phyloP scores from a whole-genome alignment of 2,113 vertebrate species.

The Ictidomys tridecemlineatus region DNA sequence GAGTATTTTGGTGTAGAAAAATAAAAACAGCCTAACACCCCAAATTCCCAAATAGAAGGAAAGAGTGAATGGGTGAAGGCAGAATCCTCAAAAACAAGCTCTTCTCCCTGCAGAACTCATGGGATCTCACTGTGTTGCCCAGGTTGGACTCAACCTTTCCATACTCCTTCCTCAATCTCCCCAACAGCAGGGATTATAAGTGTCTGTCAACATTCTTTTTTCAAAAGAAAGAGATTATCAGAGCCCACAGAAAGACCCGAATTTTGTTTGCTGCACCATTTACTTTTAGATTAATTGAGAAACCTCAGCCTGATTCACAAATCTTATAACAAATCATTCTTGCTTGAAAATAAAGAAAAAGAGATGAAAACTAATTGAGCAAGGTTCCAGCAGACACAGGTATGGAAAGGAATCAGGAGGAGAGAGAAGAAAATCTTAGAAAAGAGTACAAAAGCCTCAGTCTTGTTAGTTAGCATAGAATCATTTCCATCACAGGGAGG shows the following conservation, averaged over 20 bases:
- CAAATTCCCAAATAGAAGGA: not conserved
- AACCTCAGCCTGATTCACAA: not conserved
- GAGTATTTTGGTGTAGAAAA: not conserved
- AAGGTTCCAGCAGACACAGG: not conserved
- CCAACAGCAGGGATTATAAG: too few relatives aligned
- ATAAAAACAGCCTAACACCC: not conserved
- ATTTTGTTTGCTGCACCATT: not conserved
- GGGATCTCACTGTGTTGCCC: not conserved
- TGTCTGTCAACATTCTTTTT: too few relatives aligned
- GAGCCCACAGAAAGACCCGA: not conserved
- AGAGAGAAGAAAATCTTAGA: not conserved
- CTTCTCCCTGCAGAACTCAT: not conserved
- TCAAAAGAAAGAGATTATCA: not conserved
- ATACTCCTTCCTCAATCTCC: not conserved
- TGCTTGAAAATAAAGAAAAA: slow-evolving; percentile 21
- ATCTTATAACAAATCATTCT: not conserved
- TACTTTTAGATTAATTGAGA: not conserved
- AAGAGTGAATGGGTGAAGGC: not conserved
- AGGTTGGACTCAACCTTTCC: not conserved
- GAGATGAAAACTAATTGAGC: not conserved
- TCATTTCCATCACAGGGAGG: not conserved
- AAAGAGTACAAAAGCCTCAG: not conserved
- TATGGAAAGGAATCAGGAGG: not conserved
- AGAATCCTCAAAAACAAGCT: not conserved
- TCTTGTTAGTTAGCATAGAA: not conserved